phyloP scores from a whole-genome alignment of 2,888 invertebrate species.

The Agrochola lota region DNA sequence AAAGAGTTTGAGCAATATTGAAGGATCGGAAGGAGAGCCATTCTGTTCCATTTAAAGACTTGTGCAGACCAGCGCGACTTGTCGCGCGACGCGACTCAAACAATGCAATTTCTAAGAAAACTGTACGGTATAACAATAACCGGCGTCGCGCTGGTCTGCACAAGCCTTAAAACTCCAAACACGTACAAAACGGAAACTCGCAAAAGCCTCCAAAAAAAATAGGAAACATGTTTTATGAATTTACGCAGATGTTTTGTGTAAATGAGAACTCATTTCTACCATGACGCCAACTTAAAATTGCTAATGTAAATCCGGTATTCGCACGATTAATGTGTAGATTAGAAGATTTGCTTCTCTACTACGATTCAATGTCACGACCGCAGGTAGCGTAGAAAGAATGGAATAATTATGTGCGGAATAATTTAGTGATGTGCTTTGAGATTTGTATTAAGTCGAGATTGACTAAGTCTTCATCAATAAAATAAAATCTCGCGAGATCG shows the following conservation, averaged over 20 bases:
- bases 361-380: slow-evolving; percentile 62
- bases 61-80: no score
- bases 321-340: slow-evolving; percentile 56
- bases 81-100: no score
- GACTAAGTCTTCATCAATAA: not conserved
- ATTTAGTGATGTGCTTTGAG: slow-evolving; percentile 40
- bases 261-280: slow-evolving; percentile 53
- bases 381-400: slow-evolving; percentile 1
- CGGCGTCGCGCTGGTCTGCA: no score
- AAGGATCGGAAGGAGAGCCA: not conserved
- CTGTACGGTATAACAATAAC: no score
- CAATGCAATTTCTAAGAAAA: no score
- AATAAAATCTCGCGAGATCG: not conserved
- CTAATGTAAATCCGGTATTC: slow-evolving; percentile 45
- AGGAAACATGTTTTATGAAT: slow-evolving; percentile 44
- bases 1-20: not conserved
- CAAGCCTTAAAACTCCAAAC: no score
- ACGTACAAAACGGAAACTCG: not conserved
- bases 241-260: slow-evolving; percentile 46
- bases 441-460: slow-evolving; percentile 4
- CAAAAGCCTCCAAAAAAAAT: slow-evolving; percentile 8
- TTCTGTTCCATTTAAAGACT: not conserved
- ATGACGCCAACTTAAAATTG: slow-evolving; percentile 34
- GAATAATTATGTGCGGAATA: slow-evolving; percentile 9
- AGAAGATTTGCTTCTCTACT: slow-evolving; percentile 20